phyloP scores from a whole-genome alignment of 2,888 invertebrate genomes.

The Adelphocoris suturalis region DNA sequence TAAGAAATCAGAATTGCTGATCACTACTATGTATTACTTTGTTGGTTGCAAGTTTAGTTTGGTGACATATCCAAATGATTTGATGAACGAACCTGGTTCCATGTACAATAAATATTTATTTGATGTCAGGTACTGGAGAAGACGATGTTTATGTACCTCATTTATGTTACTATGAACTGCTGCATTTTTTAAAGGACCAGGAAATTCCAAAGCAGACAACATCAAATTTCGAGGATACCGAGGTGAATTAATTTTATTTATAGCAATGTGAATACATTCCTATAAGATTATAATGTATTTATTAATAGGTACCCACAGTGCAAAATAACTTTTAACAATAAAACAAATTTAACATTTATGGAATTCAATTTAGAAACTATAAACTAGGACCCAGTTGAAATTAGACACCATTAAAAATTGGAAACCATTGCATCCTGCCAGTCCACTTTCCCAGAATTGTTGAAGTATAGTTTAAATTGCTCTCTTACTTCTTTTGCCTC shows the following conservation, averaged over 20 bases:
- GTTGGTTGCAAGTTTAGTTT: slow-evolving; percentile 26
- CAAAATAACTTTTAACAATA: not conserved
- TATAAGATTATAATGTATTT: slow-evolving; percentile 14
- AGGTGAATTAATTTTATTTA: slow-evolving; percentile 20
- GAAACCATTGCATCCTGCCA: slow-evolving; percentile 54
- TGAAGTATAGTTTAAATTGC: slow-evolving; percentile 51
- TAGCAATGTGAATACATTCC: slow-evolving; percentile 7
- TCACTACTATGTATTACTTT: slow-evolving; percentile 35
- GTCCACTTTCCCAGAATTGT: slow-evolving; percentile 49
- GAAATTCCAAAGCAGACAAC: slow-evolving; percentile 52
- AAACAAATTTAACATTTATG: not conserved
- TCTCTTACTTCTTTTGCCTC: slow-evolving; percentile 50
- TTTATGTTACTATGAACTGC: slow-evolving; percentile 49
- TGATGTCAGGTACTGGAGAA: slow-evolving; percentile 47
- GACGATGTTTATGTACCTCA: slow-evolving; percentile 42
- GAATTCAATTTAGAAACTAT: slow-evolving; percentile 24
- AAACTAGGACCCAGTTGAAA: slow-evolving; percentile 40
- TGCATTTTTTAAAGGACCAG: slow-evolving; percentile 48
- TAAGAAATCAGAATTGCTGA: slow-evolving; percentile 29
- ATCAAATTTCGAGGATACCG: slow-evolving; percentile 42
- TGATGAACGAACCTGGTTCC: slow-evolving; percentile 40
- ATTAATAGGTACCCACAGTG: not conserved
- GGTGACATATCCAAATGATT: slow-evolving; percentile 28
- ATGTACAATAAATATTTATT: slow-evolving; percentile 38
- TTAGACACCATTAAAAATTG: slow-evolving; percentile 44